Evolutionary conservation across 2,113 vertebrate species (phyloP).

Genomic region (Cnemophilus loriae): DNA sequence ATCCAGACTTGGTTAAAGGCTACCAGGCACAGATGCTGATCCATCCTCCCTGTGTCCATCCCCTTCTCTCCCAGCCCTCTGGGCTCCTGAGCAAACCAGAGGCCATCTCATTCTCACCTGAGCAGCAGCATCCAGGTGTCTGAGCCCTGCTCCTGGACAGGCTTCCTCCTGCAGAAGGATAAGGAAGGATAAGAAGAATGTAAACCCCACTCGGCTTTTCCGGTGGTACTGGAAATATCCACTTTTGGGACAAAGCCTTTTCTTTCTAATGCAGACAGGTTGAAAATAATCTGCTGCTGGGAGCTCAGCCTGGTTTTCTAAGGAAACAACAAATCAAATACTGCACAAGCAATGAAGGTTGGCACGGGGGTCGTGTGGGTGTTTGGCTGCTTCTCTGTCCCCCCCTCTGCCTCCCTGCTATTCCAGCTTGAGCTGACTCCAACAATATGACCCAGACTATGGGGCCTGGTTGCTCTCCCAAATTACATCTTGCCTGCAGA

Average conservation of each 20-base stretch:
- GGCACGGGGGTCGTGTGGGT: background rate
- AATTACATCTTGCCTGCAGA: background rate
- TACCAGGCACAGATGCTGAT: background rate
- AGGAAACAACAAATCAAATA: background rate
- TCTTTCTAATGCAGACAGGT: background rate
- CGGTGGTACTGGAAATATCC: background rate
- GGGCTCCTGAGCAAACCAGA: accelerated
- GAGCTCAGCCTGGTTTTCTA: constrained; percentile 4
- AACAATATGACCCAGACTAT: background rate
- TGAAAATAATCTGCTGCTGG: background rate
- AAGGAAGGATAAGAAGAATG: background rate
- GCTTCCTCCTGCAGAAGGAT: background rate
- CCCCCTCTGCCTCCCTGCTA: background rate
- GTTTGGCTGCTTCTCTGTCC: background rate
- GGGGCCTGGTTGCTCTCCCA: background rate
- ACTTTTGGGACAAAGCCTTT: background rate
- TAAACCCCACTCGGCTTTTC: background rate
- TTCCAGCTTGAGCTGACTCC: background rate
- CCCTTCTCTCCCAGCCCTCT: background rate
- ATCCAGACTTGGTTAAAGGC: background rate
- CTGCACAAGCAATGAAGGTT: background rate
- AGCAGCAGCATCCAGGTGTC: background rate
- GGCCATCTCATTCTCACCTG: background rate
- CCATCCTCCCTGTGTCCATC: background rate
- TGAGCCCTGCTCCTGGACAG: background rate